Percentiles rank a stretch among this genome's conserved stretches.
Evolutionary conservation across 2,888 invertebrate species (phyloP).

Genomic region (Calliopum simillimum): DNA sequence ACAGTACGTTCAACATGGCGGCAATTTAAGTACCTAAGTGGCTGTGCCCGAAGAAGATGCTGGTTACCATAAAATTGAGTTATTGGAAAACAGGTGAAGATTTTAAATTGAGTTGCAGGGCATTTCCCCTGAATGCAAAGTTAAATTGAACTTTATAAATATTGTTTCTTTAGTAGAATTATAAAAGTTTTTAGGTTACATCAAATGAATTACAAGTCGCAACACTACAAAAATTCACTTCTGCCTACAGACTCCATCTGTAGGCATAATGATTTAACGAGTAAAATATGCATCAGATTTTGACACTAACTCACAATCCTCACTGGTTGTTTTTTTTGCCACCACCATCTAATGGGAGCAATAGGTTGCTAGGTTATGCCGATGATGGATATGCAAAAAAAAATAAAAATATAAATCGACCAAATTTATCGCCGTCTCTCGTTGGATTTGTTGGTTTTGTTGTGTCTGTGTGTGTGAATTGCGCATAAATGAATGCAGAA

Average conservation of each 20-base stretch:
- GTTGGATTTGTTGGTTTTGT: slow-evolving; percentile 20
- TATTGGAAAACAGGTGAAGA: slow-evolving; percentile 31
- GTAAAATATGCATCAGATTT: slow-evolving; percentile 30
- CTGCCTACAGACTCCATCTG: not conserved
- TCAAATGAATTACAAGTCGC: no score
- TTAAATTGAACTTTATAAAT: not conserved
- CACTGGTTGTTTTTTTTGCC: not conserved
- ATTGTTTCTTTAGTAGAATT: not conserved
- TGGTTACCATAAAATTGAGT: slow-evolving; percentile 31
- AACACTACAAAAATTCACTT: no score
- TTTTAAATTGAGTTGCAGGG: slow-evolving; percentile 30
- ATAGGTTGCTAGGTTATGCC: slow-evolving; percentile 40
- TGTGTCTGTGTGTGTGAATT: slow-evolving; percentile 37
- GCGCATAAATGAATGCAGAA: slow-evolving; percentile 39
- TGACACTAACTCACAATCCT: slow-evolving; percentile 15
- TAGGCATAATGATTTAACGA: not conserved
- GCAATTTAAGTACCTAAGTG: slow-evolving; percentile 9
- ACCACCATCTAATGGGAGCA: slow-evolving; percentile 36
- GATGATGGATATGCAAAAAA: not conserved
- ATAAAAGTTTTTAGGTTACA: no score
- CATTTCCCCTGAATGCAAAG: slow-evolving; percentile 1
- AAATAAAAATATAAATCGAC: no score
- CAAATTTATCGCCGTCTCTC: slow-evolving; percentile 7
- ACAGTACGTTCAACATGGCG: slow-evolving; percentile 3
- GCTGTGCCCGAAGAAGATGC: slow-evolving; percentile 13